Conservation (phyloP, 2,113 vertebrate genomes). For the Nesogale talazaci region DNA sequence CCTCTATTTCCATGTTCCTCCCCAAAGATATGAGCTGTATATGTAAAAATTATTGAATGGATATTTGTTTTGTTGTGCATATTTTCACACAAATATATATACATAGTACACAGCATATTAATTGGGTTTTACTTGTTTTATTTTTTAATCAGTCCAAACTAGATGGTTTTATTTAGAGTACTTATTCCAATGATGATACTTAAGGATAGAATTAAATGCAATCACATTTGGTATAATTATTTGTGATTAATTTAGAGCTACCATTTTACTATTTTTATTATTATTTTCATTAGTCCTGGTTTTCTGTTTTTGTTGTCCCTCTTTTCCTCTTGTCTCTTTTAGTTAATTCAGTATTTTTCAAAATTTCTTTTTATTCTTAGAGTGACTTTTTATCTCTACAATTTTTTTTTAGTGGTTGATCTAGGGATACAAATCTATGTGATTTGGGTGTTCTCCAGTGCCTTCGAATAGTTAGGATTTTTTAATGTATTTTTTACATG, state of each 20-base stretch:
- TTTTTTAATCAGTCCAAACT: neutral
- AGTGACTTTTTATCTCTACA: neutral
- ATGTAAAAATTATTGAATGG: neutral
- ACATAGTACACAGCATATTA: neutral
- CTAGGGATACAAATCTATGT: neutral
- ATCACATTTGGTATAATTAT: neutral
- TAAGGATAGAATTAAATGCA: neutral
- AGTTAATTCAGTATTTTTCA: neutral
- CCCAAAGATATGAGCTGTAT: neutral
- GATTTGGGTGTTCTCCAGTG: neutral
- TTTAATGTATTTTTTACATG: neutral
- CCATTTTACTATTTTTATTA: neutral
- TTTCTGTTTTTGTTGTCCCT: neutral
- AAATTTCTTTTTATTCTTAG: neutral
- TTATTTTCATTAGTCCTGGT: neutral
- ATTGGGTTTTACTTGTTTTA: neutral
- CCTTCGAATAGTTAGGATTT: neutral
- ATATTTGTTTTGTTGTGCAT: neutral
- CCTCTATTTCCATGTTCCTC: neutral
- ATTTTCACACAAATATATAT: neutral
- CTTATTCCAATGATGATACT: conserved; percentile 10
- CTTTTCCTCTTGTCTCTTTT: neutral
- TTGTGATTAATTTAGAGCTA: neutral
- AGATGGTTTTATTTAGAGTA: conserved; percentile 6
- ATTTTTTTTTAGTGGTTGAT: neutral